A percentile compares a stretch with the other conserved stretches of the same genome.
Evolutionary conservation across 1,140 invertebrate species (phyloP).

Genomic region (Cotesia vestalis): DNA sequence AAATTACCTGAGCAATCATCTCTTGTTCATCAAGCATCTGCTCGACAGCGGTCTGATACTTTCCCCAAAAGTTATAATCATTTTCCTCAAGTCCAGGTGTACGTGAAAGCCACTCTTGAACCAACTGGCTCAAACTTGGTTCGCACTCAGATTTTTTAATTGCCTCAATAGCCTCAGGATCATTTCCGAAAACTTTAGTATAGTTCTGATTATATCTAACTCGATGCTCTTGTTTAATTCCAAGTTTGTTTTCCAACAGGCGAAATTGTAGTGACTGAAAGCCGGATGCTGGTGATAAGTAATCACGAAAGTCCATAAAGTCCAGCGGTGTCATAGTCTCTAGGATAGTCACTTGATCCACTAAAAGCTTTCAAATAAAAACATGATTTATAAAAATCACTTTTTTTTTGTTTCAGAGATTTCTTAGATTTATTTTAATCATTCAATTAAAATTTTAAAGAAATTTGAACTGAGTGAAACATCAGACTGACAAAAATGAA

Average conservation of each 20-base stretch:
- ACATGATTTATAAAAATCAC: conserved; percentile 26
- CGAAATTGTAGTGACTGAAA: conserved; percentile 98
- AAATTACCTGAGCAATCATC: conserved; percentile 49
- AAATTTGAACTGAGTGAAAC: too few relatives aligned
- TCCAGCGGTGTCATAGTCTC: conserved; percentile 98
- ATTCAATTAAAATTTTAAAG: too few relatives aligned
- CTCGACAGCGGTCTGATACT: conserved; percentile 83
- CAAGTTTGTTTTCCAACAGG: conserved; percentile 95
- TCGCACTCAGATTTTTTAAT: conserved; percentile 83
- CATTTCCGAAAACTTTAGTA: conserved; percentile 83
- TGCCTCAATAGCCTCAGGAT: conserved; percentile 75
- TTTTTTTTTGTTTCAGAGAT: too few relatives aligned
- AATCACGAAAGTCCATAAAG: conserved; percentile 95
- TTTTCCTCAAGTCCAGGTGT: conserved; percentile 87
- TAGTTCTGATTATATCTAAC: conserved; percentile 96
- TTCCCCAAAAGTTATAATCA: conserved; percentile 94
- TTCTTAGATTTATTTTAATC: too few relatives aligned
- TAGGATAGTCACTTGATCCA: conserved; percentile 96
- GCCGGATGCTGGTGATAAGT: conserved; percentile 93
- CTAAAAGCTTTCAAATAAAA: conserved; percentile 77
- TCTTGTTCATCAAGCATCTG: conserved; percentile 77
- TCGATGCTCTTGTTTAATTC: conserved; percentile 86
- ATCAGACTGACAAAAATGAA: conserved; percentile 15
- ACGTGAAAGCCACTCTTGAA: conserved; percentile 92
- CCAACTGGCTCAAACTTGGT: conserved; percentile 83